A percentile compares a stretch with the other conserved stretches of the same genome.
These are phyloP conservation scores for Elephantulus edwardii DNA, from an alignment of 2,113 vertebrate genomes.

Conservation along the genomic window DNA sequence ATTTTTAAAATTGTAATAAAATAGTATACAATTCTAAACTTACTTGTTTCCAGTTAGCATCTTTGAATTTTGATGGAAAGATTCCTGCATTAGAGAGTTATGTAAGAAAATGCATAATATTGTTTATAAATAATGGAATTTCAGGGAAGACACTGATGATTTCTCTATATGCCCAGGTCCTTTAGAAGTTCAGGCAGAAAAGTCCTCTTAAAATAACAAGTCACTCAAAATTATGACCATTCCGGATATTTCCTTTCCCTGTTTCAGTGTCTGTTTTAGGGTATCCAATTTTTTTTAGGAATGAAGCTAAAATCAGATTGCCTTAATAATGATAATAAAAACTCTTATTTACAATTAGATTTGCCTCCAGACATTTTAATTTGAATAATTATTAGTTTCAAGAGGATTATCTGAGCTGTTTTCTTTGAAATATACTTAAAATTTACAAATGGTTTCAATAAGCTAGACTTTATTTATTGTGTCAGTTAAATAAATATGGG, in stretches of 20 bases:
- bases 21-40: too few relatives aligned
- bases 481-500: constrained; percentile 37
- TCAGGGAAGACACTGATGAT: background rate
- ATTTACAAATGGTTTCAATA: constrained; percentile 18
- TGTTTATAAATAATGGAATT: background rate
- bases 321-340: constrained; percentile 29
- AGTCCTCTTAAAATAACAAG: background rate
- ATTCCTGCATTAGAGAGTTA: background rate
- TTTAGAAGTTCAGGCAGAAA: background rate
- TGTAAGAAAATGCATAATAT: background rate
- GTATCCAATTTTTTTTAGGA: background rate
- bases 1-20: background rate
- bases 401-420: constrained; percentile 25
- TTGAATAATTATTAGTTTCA: constrained; percentile 9
- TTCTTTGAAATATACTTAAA: constrained; percentile 28
- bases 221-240: background rate
- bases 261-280: background rate
- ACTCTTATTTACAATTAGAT: background rate
- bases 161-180: background rate
- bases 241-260: background rate
- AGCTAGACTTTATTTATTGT: background rate
- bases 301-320: background rate
- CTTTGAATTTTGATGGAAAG: constrained; percentile 36
- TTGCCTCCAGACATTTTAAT: background rate
- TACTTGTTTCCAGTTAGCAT: background rate